phyloP scores from a whole-genome alignment of 2,113 vertebrate genomes.

The Phoenicopterus ruber region DNA sequence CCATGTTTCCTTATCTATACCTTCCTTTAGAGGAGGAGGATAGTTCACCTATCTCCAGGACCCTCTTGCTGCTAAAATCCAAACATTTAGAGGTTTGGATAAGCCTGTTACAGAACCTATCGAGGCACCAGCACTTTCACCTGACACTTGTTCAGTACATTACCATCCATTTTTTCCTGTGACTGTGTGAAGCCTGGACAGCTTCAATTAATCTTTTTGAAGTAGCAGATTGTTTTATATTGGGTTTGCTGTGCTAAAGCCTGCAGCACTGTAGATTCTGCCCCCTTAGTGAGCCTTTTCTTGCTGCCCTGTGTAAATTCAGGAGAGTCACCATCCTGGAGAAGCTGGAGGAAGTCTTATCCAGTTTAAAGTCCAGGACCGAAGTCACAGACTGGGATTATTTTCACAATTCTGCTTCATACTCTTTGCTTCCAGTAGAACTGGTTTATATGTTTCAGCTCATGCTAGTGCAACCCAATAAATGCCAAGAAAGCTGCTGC shows the following conservation, averaged over 20 bases:
- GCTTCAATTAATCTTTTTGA: background rate
- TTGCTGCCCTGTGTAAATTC: background rate
- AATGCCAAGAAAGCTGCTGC: background rate
- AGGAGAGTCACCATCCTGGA: background rate
- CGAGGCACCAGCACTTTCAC: fast-evolving
- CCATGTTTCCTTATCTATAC: background rate
- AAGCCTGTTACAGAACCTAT: background rate
- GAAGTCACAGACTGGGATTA: background rate
- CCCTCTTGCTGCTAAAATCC: background rate
- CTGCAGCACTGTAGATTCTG: background rate
- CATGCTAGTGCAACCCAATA: background rate
- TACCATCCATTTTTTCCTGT: background rate
- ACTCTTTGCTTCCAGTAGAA: background rate
- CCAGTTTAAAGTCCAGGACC: background rate
- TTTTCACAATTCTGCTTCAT: background rate
- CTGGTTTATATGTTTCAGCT: background rate
- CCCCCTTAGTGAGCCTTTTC: background rate
- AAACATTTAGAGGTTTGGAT: background rate
- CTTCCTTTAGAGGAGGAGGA: background rate
- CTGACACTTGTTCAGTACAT: background rate
- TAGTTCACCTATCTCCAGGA: background rate
- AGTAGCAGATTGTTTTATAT: background rate
- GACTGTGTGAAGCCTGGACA: background rate
- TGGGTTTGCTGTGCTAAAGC: background rate
- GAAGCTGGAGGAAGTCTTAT: background rate